These are phyloP conservation scores for Cecropterus lyciades DNA, from an alignment of 1,140 invertebrate genomes.

Conservation along the genomic window DNA sequence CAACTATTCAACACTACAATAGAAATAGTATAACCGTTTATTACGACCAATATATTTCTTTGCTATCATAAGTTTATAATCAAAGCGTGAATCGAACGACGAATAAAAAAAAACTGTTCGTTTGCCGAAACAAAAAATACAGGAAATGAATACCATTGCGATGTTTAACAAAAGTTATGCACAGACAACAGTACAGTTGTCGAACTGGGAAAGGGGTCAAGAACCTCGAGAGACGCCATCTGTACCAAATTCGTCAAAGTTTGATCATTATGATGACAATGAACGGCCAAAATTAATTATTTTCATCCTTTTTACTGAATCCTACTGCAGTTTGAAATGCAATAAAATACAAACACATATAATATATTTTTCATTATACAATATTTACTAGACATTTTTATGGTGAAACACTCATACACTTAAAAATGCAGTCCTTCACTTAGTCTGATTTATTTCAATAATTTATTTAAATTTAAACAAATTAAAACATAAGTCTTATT, in stretches of 20 bases:
- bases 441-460: too few relatives aligned
- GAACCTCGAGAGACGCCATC: slow-evolving; percentile 44
- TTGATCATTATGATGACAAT: slow-evolving; percentile 33
- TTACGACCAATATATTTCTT: too few relatives aligned
- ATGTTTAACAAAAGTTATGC: slow-evolving; percentile 34
- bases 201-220: slow-evolving; percentile 41
- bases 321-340: not conserved
- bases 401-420: too few relatives aligned
- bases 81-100: too few relatives aligned
- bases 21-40: too few relatives aligned
- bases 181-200: slow-evolving; percentile 34
- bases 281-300: slow-evolving; percentile 27
- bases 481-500: not conserved
- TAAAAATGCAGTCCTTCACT: too few relatives aligned
- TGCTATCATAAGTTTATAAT: too few relatives aligned
- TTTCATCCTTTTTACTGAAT: not conserved
- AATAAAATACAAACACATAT: not conserved
- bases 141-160: slow-evolving; percentile 30
- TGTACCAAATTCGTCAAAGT: slow-evolving; percentile 43
- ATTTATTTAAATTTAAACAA: too few relatives aligned
- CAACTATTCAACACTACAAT: too few relatives aligned
- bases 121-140: slow-evolving; percentile 26
- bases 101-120: not conserved
- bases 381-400: too few relatives aligned
- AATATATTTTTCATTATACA: too few relatives aligned